These are phyloP conservation scores for Aythya fuligula DNA, from an alignment of 2,797 vertebrate species.

Conservation along the genomic window DNA sequence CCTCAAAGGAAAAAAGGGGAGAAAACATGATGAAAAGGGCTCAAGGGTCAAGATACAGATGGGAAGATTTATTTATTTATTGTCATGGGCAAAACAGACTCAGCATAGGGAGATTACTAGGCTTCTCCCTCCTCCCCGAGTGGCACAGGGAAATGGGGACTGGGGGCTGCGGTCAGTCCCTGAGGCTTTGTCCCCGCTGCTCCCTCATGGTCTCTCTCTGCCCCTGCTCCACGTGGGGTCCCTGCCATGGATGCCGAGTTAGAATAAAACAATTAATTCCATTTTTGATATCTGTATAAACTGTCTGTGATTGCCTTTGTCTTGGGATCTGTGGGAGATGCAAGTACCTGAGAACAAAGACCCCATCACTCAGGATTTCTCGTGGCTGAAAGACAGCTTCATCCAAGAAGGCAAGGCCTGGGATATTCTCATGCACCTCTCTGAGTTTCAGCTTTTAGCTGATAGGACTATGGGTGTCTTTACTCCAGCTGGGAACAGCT, in stretches of 20 bases:
- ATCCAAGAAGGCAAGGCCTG: background rate
- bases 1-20: no score
- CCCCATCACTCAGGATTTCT: background rate
- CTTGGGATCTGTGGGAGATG: background rate
- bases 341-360: background rate
- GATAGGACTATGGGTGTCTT: background rate
- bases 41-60: no score
- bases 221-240: no score
- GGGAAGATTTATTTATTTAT: no score
- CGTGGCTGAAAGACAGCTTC: background rate
- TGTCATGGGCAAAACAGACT: no score
- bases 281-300: background rate
- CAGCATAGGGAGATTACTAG: no score
- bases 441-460: background rate
- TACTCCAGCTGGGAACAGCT: background rate
- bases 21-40: no score
- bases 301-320: background rate
- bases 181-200: no score
- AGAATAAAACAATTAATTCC: background rate
- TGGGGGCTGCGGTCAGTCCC: no score
- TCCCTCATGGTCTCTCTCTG: no score
- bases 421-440: background rate
- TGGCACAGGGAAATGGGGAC: no score
- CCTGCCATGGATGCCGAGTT: background rate
- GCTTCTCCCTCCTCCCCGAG: no score